Percentiles rank a stretch among this genome's conserved stretches.
Conservation (phyloP, 2,888 invertebrate genomes). For the Chrysodeixis includens region DNA sequence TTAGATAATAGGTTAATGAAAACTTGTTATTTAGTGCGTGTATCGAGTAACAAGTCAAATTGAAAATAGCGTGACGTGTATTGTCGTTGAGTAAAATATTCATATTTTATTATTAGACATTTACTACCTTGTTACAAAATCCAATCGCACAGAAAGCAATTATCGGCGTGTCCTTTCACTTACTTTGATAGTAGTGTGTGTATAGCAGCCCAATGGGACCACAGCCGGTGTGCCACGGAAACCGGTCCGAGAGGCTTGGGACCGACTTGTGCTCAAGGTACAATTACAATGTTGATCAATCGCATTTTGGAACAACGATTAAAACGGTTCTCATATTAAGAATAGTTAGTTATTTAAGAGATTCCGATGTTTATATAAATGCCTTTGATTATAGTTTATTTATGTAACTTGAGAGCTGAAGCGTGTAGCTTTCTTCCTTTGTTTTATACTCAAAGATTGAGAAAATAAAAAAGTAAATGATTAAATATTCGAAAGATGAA, state of each 20-base stretch:
- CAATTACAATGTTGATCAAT: conserved; percentile 86
- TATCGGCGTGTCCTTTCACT: conserved; percentile 87
- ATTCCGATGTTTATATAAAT: conserved; percentile 33
- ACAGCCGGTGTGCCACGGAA: conserved; percentile 82
- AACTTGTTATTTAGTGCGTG: neutral
- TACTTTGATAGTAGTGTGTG: conserved; percentile 71
- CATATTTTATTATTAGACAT: conserved; percentile 64
- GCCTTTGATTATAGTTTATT: conserved; percentile 12
- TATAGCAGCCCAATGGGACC: conserved; percentile 76
- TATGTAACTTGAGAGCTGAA: conserved; percentile 3
- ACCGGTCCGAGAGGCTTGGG: conserved; percentile 86
- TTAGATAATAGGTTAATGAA: neutral
- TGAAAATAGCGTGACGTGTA: conserved; percentile 1
- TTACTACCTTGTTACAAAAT: conserved; percentile 74
- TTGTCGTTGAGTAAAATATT: conserved; percentile 48
- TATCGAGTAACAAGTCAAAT: neutral
- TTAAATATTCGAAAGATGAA: too few relatives aligned
- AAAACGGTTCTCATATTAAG: conserved; percentile 70
- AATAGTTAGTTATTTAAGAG: conserved; percentile 49
- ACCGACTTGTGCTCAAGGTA: conserved; percentile 84
- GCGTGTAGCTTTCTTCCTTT: neutral
- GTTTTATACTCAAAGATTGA: neutral
- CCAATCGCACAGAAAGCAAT: conserved; percentile 82
- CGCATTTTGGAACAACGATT: conserved; percentile 81
- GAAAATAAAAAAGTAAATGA: too few relatives aligned